Conservation (phyloP, 2,113 vertebrate genomes). For the Oxyura jamaicensis region DNA sequence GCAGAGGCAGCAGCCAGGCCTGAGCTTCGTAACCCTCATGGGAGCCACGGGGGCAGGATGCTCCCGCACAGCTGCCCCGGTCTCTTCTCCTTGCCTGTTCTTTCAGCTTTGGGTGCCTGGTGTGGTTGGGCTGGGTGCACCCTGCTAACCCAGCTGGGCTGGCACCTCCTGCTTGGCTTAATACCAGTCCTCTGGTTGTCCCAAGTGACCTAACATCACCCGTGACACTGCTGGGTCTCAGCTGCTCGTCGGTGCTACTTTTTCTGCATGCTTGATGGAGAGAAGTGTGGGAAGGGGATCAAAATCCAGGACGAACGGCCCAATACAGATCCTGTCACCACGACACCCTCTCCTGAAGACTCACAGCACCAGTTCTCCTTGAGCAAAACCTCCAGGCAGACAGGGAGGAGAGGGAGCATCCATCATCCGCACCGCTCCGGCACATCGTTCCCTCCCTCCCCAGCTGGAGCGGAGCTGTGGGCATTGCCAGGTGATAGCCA, state of each 20-base stretch:
- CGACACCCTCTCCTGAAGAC: neutral
- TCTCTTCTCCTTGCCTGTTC: neutral
- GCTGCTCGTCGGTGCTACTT: neutral
- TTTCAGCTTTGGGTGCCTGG: neutral
- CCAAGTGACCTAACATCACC: fast-evolving
- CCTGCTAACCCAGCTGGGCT: neutral
- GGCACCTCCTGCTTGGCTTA: neutral
- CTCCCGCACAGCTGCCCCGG: neutral
- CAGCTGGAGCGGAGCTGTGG: neutral
- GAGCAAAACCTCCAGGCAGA: neutral
- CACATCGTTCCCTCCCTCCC: neutral
- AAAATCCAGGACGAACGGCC: fast-evolving
- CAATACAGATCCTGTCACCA: neutral
- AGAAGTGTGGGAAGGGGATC: neutral
- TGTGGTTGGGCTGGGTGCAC: neutral
- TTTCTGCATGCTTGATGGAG: neutral
- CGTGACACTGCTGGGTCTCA: neutral
- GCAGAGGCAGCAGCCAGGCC: neutral
- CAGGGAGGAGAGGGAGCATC: neutral
- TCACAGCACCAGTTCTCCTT: neutral
- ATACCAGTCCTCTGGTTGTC: neutral
- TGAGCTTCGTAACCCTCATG: neutral
- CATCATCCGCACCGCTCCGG: neutral
- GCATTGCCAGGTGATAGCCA: neutral
- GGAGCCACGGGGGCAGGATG: neutral